phyloP scores from a whole-genome alignment of 2,797 vertebrate species.

The Smutsia temminckii region DNA sequence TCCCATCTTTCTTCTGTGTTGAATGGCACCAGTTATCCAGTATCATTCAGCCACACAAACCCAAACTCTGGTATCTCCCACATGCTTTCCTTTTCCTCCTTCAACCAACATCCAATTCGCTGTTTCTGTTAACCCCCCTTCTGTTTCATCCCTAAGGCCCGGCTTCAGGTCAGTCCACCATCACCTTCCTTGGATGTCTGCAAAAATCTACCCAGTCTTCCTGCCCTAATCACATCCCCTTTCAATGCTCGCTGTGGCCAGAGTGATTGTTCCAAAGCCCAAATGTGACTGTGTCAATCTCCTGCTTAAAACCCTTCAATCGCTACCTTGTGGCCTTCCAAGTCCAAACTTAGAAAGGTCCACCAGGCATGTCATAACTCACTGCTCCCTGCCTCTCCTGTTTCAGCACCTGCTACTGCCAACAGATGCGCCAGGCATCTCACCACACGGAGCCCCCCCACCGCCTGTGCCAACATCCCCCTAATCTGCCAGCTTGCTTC shows the following conservation, averaged over 20 bases:
- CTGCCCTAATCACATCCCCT: neutral
- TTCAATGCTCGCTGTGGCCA: neutral
- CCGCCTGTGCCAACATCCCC: neutral
- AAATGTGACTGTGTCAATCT: conserved; percentile 2
- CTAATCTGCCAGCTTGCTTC: neutral
- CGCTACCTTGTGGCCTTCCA: neutral
- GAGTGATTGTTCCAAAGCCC: neutral
- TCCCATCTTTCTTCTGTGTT: neutral
- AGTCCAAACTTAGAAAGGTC: conserved; percentile 64
- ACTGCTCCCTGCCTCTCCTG: conserved; percentile 2
- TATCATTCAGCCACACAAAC: neutral
- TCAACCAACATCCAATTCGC: neutral
- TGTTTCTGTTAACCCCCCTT: neutral
- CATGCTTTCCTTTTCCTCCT: neutral
- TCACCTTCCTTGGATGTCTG: neutral
- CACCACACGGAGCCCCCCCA: too few relatives aligned
- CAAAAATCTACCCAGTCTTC: neutral
- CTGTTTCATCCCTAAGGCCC: neutral
- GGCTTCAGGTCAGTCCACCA: neutral
- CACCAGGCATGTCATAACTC: neutral
- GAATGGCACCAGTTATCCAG: neutral
- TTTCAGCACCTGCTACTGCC: conserved; percentile 56
- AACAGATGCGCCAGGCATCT: neutral
- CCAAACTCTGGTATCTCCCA: neutral
- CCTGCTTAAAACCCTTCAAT: neutral